phyloP scores from a whole-genome alignment of 2,113 vertebrate genomes.

The Coreoperca whiteheadi region DNA sequence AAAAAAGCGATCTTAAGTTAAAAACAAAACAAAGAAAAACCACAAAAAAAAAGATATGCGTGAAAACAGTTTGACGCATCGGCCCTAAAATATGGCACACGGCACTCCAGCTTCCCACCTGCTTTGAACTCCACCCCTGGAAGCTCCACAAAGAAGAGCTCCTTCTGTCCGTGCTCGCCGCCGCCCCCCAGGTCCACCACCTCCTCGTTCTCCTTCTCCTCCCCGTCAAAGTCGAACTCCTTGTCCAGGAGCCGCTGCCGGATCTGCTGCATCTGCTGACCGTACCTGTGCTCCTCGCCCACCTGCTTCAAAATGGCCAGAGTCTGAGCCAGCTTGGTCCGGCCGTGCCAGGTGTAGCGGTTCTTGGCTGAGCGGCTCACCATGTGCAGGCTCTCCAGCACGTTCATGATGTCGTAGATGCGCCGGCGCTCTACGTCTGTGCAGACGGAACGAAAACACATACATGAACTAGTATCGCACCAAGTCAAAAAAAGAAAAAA shows the following conservation, averaged over 20 bases:
- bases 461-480: background rate
- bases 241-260: conserved; percentile 85
- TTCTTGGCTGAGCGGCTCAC: conserved; percentile 97
- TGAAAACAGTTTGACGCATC: no score
- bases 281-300: conserved; percentile 90
- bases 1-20: no score
- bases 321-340: conserved; percentile 89
- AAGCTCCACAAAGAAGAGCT: conserved; percentile 90
- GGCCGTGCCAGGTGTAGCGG: conserved; percentile 93
- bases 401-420: conserved; percentile 98
- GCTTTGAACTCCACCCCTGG: conserved; percentile 92
- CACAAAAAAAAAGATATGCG: no score
- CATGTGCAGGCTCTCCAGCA: conserved; percentile 97
- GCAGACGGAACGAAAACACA: background rate
- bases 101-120: conserved; percentile 80
- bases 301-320: conserved; percentile 89
- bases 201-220: conserved; percentile 84
- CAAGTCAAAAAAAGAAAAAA: background rate
- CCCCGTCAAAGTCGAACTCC: conserved; percentile 82
- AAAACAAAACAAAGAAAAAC: no score
- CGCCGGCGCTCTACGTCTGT: conserved; percentile 93
- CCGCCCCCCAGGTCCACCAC: conserved; percentile 53
- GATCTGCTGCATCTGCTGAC: conserved; percentile 91
- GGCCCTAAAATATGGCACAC: background rate
- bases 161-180: conserved; percentile 79